A percentile compares a stretch with the other conserved stretches of the same genome.
Conservation (phyloP, 1,140 invertebrate species). For the Drosophila lowei region DNA sequence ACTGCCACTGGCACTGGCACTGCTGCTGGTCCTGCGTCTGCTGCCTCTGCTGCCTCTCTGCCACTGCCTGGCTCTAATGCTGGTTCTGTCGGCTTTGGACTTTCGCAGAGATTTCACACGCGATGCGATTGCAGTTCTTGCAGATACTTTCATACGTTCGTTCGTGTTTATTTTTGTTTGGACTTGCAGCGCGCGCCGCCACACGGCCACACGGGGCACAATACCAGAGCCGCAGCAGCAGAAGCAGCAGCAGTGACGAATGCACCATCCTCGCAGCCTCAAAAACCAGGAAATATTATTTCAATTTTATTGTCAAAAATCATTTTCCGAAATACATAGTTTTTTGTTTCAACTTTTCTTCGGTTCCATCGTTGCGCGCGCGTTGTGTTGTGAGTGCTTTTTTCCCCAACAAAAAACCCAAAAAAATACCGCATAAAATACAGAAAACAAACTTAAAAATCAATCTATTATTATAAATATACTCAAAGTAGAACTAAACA, state of each 20-base stretch:
- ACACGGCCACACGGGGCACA: slow-evolving; percentile 9
- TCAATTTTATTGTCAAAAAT: slow-evolving; percentile 1
- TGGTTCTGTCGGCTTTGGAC: slow-evolving; percentile 75
- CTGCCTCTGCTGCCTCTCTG: slow-evolving; percentile 41
- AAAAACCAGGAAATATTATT: slow-evolving; percentile 1
- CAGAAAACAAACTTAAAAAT: not conserved
- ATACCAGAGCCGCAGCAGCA: slow-evolving; percentile 26
- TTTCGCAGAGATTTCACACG: slow-evolving; percentile 83
- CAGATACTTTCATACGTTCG: slow-evolving; percentile 83
- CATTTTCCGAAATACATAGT: slow-evolving; percentile 4
- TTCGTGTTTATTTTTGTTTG: slow-evolving; percentile 64
- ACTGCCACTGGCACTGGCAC: slow-evolving; percentile 6
- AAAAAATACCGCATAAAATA: not conserved
- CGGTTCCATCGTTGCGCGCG: slow-evolving; percentile 49
- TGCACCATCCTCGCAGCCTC: too few relatives aligned
- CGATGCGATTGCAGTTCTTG: slow-evolving; percentile 83
- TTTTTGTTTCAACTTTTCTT: slow-evolving; percentile 9
- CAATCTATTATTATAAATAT: too few relatives aligned
- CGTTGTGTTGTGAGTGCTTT: slow-evolving; percentile 25
- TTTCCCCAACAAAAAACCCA: not conserved
- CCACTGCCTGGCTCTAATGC: slow-evolving; percentile 43
- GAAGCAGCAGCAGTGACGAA: slow-evolving; percentile 6
- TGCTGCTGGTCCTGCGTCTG: slow-evolving; percentile 17
- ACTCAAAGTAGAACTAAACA: too few relatives aligned
- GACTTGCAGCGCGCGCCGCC: slow-evolving; percentile 47